Evolutionary conservation across 2,113 vertebrate species (phyloP).

Genomic region (Promerops cafer): DNA sequence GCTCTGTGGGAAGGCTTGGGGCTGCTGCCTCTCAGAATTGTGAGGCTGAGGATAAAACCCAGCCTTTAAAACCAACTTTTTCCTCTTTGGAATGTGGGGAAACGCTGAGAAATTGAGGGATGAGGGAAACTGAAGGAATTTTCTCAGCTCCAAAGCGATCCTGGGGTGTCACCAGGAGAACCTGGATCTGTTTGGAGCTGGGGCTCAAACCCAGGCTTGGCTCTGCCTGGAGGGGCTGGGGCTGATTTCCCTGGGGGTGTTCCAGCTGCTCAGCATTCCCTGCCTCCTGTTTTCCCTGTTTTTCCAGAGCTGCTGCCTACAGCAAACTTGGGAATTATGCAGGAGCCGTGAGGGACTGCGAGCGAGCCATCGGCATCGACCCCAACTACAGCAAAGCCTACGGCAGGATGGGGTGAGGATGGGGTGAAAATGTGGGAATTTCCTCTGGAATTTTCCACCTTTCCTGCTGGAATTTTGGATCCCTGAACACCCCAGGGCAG

Average conservation of each 20-base stretch:
- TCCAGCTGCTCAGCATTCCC: not conserved
- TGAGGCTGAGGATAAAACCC: not conserved
- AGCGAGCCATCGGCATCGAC: slow-evolving; percentile 90
- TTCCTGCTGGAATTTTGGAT: not conserved
- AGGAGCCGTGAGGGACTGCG: slow-evolving; percentile 91
- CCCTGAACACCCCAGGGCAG: not conserved
- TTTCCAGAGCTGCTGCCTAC: slow-evolving; percentile 89
- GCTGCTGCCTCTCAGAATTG: not conserved
- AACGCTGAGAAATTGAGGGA: accelerated
- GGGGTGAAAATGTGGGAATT: too few relatives aligned
- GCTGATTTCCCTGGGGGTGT: accelerated
- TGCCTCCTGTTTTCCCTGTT: accelerated
- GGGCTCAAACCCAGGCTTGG: not conserved
- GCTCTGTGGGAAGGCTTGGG: not conserved
- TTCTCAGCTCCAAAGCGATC: not conserved
- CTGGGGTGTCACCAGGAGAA: not conserved
- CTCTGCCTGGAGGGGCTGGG: not conserved
- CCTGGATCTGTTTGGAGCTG: not conserved
- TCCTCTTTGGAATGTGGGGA: not conserved
- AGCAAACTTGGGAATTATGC: slow-evolving; percentile 94
- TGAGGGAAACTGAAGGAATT: not conserved
- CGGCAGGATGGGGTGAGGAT: slow-evolving; percentile 95
- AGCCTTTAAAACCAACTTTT: not conserved
- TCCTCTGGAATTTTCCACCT: too few relatives aligned
- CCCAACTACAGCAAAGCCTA: slow-evolving; percentile 97